These are phyloP conservation scores for Lepidurus apus DNA, from an alignment of 1,140 invertebrate species.

Conservation along the genomic window DNA sequence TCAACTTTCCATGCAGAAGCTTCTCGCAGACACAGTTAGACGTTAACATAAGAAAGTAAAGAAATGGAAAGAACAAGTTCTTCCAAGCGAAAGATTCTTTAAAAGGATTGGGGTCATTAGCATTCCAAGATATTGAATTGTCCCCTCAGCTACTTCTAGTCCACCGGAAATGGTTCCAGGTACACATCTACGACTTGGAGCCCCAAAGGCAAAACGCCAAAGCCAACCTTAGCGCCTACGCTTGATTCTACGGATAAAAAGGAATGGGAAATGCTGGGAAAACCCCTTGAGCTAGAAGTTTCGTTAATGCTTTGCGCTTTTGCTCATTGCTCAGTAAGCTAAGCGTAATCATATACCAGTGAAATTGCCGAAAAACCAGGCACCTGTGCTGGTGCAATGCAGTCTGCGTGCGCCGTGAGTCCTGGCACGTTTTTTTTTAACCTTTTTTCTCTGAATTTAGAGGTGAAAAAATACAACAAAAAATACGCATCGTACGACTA, in stretches of 20 bases:
- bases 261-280: not conserved
- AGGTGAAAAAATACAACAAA: not conserved
- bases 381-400: conserved; percentile 16
- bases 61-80: not conserved
- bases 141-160: not conserved
- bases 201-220: not conserved
- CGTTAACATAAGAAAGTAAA: too few species aligned
- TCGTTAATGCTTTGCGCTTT: not conserved
- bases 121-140: conserved; percentile 19
- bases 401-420: not conserved
- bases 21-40: too few species aligned
- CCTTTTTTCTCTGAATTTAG: not conserved
- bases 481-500: not conserved
- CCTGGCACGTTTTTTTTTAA: not conserved
- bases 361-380: not conserved
- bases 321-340: not conserved
- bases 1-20: too few species aligned
- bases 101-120: not conserved
- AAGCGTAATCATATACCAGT: not conserved
- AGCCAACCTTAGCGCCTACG: conserved; percentile 16
- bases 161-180: conserved; percentile 3
- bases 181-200: not conserved
- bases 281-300: not conserved
- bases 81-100: not conserved
- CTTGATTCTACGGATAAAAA: not conserved